phyloP scores from a whole-genome alignment of 2,888 invertebrate genomes.

The Notocelia uddmanniana region DNA sequence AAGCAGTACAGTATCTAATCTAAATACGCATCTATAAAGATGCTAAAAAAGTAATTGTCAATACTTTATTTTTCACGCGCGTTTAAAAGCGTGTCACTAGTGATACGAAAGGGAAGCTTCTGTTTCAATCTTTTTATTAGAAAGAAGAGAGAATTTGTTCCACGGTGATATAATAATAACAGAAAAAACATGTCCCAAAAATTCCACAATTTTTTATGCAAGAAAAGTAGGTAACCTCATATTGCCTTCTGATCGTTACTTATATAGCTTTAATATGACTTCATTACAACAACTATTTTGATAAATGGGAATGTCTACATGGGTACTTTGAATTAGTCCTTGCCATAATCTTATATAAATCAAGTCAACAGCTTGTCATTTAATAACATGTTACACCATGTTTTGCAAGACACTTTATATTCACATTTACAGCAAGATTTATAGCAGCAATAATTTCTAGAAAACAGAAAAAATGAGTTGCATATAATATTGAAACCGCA shows the following conservation, averaged over 20 bases:
- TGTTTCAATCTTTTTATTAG: too few relatives aligned
- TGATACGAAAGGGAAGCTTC: too few relatives aligned
- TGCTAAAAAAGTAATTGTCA: neutral
- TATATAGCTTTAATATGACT: neutral
- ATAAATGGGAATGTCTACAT: neutral
- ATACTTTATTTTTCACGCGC: neutral
- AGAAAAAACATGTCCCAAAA: neutral
- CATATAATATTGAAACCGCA: neutral
- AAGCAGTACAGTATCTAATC: neutral
- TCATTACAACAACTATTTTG: neutral
- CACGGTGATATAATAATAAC: neutral
- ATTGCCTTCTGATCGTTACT: neutral
- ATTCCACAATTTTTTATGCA: neutral
- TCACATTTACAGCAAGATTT: constrained; percentile 5
- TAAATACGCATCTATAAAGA: neutral
- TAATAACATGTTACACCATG: constrained; percentile 12
- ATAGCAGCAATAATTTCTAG: constrained; percentile 11
- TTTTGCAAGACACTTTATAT: constrained; percentile 19
- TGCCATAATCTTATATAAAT: constrained; percentile 37
- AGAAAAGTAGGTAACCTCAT: neutral
- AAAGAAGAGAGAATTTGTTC: too few relatives aligned
- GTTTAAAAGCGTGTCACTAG: too few relatives aligned
- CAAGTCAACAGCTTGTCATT: constrained; percentile 22
- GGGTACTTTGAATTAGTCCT: constrained; percentile 12
- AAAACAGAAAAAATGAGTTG: neutral